Base-by-base conservation (phyloP, 2,888 invertebrate genomes). In the Limnephilus auricula region DNA sequence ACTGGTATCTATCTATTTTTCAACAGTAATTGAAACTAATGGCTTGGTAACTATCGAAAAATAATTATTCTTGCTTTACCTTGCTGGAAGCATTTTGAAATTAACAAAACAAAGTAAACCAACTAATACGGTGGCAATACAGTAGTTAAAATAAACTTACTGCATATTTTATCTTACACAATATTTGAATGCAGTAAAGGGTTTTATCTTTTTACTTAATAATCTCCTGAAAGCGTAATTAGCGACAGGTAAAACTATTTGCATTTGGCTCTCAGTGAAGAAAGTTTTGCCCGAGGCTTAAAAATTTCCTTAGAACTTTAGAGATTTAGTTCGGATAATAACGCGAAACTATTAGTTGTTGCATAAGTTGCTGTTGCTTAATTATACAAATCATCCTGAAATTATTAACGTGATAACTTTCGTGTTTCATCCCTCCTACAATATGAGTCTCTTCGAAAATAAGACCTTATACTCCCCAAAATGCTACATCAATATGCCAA, bases 281-380 rank as follows among this genome's bases (percentile, higher is more conserved):
- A 89, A 92, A 90, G 84, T 92, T 92, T 85, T 15, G 50, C 88
- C 40, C 3, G 37, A 78, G 79, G 83, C 92, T 92, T 90, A 90
- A 88, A 90, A 92, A 89, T 90, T 82, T 84, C 80, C 65, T 37
- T 79, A 82, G 87, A 30, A 90, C 65, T 40, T 31, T 85, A 40
- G 37, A 50, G 65, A 82, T 88, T 82, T 83, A 90, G 34, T 65
- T 82, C 87, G 82, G 90, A 89, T 84, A 78, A 80, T 84, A 79
- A 86, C 86, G 65, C 13, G 32, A 85, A 91, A 86, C 79, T 91
- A 89, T 91, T 89, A 89, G 89, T 79, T 89, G 30, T 91, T 82
- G 18, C 9, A 32, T 25, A 34, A 82, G 34, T 34, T 82, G 34
- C 18, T 15, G 34, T 32, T 5, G 80, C 18, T 82, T 82, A 82